These are phyloP conservation scores for Caenorhabditis angaria DNA, from an alignment of 2,888 invertebrate genomes.

Conservation along the genomic window DNA sequence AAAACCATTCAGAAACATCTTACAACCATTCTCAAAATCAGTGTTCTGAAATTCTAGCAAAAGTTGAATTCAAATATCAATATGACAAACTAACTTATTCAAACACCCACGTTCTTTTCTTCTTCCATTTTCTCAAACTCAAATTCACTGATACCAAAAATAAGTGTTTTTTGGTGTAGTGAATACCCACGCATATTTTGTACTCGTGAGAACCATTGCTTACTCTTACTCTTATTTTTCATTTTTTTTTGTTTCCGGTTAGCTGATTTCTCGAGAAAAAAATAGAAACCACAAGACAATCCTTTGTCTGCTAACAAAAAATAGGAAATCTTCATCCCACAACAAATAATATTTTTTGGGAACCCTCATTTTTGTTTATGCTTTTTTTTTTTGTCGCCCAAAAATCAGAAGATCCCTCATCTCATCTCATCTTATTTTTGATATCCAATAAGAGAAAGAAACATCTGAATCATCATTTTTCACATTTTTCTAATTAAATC, in stretches of 20 bases:
- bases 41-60: no score
- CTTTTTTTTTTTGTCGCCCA: not conserved
- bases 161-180: not conserved
- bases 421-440: no score
- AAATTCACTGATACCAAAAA: conserved; percentile 3
- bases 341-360: not conserved
- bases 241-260: no score
- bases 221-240: no score
- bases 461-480: not conserved
- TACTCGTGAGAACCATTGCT: not conserved
- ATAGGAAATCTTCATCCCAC: not conserved
- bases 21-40: no score
- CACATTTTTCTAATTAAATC: conserved; percentile 1
- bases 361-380: not conserved
- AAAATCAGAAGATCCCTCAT: not conserved
- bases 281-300: no score
- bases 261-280: no score
- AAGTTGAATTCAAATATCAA: no score
- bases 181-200: not conserved
- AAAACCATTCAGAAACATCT: no score
- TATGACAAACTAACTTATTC: no score
- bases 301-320: not conserved
- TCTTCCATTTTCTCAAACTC: not conserved
- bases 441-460: no score
- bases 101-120: no score